Evolutionary conservation across 1,140 invertebrate genomes (phyloP).

Genomic region (Gonatopus flavifemur): DNA sequence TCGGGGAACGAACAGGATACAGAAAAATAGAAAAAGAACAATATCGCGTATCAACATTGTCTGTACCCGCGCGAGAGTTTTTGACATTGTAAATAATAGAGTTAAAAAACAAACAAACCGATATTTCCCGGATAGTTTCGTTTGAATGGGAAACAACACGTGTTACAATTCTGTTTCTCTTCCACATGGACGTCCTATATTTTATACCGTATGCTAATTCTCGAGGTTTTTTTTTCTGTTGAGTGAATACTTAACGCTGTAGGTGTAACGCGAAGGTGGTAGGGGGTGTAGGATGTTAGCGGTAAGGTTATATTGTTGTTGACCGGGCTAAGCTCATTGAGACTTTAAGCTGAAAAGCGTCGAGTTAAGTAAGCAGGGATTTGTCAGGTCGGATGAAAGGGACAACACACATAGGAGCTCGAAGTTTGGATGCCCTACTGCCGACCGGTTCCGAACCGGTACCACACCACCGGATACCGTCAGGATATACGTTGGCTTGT

Average conservation of each 20-base stretch:
- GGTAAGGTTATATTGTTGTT: slow-evolving; percentile 19
- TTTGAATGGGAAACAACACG: too few relatives aligned
- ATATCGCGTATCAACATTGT: slow-evolving; percentile 31
- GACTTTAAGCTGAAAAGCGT: slow-evolving; percentile 50
- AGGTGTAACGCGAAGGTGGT: neutral
- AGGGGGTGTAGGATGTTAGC: neutral
- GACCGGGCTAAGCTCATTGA: slow-evolving; percentile 45
- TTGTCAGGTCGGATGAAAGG: slow-evolving; percentile 39
- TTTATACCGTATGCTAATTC: too few relatives aligned
- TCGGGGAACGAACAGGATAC: neutral
- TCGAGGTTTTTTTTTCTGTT: too few relatives aligned
- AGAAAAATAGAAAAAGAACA: slow-evolving; percentile 13
- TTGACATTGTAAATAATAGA: too few relatives aligned
- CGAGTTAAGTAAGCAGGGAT: slow-evolving; percentile 55
- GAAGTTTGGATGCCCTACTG: slow-evolving; percentile 9
- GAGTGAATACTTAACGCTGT: too few relatives aligned
- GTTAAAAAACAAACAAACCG: too few relatives aligned
- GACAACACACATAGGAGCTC: too few relatives aligned
- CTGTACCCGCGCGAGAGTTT: slow-evolving; percentile 28
- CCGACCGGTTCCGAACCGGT: slow-evolving; percentile 2
- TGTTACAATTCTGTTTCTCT: too few relatives aligned
- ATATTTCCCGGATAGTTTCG: too few relatives aligned
- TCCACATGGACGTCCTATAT: too few relatives aligned
- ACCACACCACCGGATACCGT: slow-evolving; percentile 15
- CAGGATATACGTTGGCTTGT: slow-evolving; percentile 8